Conservation (phyloP, 2,888 invertebrate genomes). For the Thecophora atra region DNA sequence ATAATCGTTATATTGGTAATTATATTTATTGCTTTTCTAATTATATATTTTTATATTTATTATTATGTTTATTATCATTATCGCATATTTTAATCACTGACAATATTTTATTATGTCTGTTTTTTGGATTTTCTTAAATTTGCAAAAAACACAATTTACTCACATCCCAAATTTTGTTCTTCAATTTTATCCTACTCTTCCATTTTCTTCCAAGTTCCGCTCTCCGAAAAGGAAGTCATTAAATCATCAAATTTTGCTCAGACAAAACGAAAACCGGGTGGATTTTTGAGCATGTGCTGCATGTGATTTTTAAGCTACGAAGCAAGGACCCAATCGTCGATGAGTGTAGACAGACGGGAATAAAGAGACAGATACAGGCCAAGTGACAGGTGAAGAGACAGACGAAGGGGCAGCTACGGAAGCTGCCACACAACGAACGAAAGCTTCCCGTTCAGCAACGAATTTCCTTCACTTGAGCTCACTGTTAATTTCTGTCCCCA, state of each 20-base stretch:
- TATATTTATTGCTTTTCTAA: neutral
- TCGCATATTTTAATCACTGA: slow-evolving; percentile 46
- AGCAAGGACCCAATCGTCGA: neutral
- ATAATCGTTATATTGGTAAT: slow-evolving; percentile 45
- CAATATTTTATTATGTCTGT: too few species aligned
- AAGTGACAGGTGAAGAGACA: neutral
- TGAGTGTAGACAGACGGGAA: neutral
- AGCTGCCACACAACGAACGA: neutral
- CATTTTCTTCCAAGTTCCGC: slow-evolving; percentile 3
- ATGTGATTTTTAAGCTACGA: neutral
- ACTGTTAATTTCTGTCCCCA: neutral
- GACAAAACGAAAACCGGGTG: neutral
- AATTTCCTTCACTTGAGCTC: neutral
- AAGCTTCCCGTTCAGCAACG: neutral
- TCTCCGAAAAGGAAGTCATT: slow-evolving; percentile 26
- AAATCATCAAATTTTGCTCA: slow-evolving; percentile 16
- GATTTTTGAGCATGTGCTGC: neutral
- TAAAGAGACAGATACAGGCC: neutral
- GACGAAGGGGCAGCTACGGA: neutral
- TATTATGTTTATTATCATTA: slow-evolving; percentile 59
- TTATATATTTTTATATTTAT: slow-evolving; percentile 58
- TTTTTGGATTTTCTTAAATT: neutral
- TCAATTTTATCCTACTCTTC: neutral
- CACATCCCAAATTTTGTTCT: too few species aligned
- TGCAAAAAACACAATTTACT: too few species aligned